phyloP scores from a whole-genome alignment of 2,888 invertebrate species.

The Pheosia tremula region DNA sequence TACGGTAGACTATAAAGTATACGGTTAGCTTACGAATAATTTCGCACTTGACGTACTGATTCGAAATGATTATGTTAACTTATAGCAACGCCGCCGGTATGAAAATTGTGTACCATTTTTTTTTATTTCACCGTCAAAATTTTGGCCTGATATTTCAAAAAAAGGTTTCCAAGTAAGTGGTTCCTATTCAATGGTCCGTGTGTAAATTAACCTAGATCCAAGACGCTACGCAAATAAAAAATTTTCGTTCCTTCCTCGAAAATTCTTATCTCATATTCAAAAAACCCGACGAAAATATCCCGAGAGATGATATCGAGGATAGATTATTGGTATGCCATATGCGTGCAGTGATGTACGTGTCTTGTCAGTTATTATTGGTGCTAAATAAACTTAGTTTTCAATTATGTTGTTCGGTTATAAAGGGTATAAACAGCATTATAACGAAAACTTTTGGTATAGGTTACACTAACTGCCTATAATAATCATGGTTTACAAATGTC shows the following conservation, averaged over 20 bases:
- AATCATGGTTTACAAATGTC: too few relatives aligned
- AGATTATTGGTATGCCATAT: conserved; percentile 71
- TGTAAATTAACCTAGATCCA: background rate
- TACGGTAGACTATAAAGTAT: too few relatives aligned
- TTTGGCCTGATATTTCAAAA: too few relatives aligned
- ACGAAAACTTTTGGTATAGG: too few relatives aligned
- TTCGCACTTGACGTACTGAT: too few relatives aligned
- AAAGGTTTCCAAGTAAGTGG: too few relatives aligned
- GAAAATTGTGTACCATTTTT: too few relatives aligned
- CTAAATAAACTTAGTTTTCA: conserved; percentile 74
- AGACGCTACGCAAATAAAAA: background rate
- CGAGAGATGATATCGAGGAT: conserved; percentile 42
- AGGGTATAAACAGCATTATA: conserved; percentile 23
- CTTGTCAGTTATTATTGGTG: conserved; percentile 63
- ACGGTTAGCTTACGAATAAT: too few relatives aligned
- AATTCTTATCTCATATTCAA: conserved; percentile 22
- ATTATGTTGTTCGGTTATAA: conserved; percentile 63
- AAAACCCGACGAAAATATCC: conserved; percentile 56
- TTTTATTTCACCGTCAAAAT: too few relatives aligned
- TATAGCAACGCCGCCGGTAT: too few relatives aligned
- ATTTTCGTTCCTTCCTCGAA: background rate
- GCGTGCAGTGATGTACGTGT: conserved; percentile 68
- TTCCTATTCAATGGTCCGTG: background rate
- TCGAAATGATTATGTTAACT: too few relatives aligned
- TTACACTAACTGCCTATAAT: too few relatives aligned